Evolutionary conservation across 2,888 invertebrate genomes (phyloP).

Genomic region (Sminthurinus aureus): DNA sequence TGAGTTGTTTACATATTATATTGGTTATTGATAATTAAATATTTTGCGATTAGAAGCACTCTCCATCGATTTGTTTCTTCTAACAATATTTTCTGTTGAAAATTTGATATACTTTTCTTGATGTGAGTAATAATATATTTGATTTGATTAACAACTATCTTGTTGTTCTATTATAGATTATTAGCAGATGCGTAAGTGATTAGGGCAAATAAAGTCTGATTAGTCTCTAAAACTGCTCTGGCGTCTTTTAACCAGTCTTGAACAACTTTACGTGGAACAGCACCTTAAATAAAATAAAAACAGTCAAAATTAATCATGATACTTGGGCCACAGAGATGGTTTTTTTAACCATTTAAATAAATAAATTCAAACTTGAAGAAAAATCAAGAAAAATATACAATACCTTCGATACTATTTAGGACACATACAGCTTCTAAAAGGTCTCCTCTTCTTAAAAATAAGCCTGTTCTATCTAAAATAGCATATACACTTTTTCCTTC

Average conservation of each 20-base stretch:
- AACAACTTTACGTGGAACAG: conserved; percentile 48
- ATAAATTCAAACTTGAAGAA: too few relatives aligned
- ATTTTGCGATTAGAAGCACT: neutral
- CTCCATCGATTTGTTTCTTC: neutral
- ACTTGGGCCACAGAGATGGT: too few relatives aligned
- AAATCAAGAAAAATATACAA: neutral
- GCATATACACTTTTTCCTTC: conserved; percentile 42
- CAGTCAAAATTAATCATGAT: neutral
- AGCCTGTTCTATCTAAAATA: conserved; percentile 49
- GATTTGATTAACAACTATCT: neutral
- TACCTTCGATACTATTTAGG: conserved; percentile 51
- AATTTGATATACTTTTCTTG: neutral
- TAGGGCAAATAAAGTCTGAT: conserved; percentile 55
- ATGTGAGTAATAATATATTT: neutral
- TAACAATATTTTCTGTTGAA: neutral
- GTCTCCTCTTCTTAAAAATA: conserved; percentile 50
- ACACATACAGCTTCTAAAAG: conserved; percentile 51
- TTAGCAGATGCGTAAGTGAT: conserved; percentile 53
- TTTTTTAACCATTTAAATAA: too few relatives aligned
- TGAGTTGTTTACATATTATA: neutral
- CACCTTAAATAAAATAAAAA: conserved; percentile 32
- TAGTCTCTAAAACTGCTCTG: conserved; percentile 52
- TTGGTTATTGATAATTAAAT: neutral
- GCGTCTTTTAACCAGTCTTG: conserved; percentile 56
- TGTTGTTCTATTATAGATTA: neutral